Conservation (phyloP, 2,797 vertebrate species). For the Enteromius radiatus region DNA sequence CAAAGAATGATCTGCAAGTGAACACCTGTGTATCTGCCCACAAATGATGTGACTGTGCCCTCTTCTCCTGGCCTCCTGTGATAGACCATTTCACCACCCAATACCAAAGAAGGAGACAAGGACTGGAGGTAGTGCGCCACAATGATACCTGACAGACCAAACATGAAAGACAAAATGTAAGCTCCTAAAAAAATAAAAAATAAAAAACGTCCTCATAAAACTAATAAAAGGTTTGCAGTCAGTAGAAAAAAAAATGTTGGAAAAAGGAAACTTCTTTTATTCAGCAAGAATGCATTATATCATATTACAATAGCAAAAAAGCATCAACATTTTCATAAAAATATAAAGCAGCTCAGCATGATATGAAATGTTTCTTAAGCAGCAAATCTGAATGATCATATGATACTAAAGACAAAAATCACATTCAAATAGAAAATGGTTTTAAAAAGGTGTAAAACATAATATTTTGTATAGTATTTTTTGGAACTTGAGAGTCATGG, state of each 20-base stretch:
- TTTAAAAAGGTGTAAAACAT: too few relatives aligned
- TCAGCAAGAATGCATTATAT: neutral
- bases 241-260: neutral
- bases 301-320: neutral
- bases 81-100: constrained; percentile 92
- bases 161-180: neutral
- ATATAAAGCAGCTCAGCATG: neutral
- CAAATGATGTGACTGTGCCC: constrained; percentile 85
- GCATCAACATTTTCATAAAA: neutral
- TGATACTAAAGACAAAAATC: neutral
- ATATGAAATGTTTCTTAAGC: neutral
- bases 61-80: constrained; percentile 91
- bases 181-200: too few relatives aligned
- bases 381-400: neutral
- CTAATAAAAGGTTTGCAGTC: neutral
- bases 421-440: neutral
- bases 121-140: constrained; percentile 91
- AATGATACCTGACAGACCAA: constrained; percentile 78
- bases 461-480: neutral
- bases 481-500: neutral
- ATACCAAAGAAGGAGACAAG: constrained; percentile 83
- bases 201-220: neutral
- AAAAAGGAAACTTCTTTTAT: neutral
- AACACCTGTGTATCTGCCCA: constrained; percentile 88
- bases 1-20: neutral